These are phyloP conservation scores for Channa argus DNA, from an alignment of 2,113 vertebrate genomes.

Conservation along the genomic window DNA sequence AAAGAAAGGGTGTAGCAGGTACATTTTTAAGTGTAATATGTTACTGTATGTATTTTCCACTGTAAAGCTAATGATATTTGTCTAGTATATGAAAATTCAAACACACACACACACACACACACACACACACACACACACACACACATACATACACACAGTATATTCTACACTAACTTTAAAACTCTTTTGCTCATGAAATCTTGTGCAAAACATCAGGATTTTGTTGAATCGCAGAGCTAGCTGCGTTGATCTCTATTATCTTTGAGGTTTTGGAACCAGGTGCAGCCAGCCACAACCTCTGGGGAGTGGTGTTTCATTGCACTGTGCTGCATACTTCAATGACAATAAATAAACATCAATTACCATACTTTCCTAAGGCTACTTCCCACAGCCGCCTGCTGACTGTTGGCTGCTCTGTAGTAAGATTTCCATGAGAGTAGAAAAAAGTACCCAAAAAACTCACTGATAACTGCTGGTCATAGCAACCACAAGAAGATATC, in stretches of 20 bases:
- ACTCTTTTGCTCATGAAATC: neutral
- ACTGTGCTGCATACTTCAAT: constrained; percentile 60
- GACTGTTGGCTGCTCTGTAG: constrained; percentile 27
- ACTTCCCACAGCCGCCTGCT: constrained; percentile 52
- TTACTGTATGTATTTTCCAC: too few relatives aligned
- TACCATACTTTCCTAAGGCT: constrained; percentile 71
- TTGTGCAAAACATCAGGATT: constrained; percentile 17
- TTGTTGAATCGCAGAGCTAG: neutral
- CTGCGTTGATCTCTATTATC: constrained; percentile 41
- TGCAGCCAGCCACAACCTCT: constrained; percentile 52
- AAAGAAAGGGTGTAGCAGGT: neutral
- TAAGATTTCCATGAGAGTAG: constrained; percentile 16
- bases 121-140: too few relatives aligned
- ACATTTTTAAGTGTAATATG: neutral
- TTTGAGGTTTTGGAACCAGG: constrained; percentile 66
- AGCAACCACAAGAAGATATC: neutral
- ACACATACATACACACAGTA: neutral
- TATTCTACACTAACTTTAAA: neutral
- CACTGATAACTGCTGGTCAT: constrained; percentile 5
- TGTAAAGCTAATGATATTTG: too few relatives aligned
- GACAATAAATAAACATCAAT: constrained; percentile 79
- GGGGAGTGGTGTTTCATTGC: constrained; percentile 48
- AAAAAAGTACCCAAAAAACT: constrained; percentile 16
- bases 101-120: too few relatives aligned
- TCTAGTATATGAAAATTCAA: too few relatives aligned